Evolutionary conservation across 2,888 invertebrate genomes (phyloP).

Genomic region (Epistrophe grossulariae): DNA sequence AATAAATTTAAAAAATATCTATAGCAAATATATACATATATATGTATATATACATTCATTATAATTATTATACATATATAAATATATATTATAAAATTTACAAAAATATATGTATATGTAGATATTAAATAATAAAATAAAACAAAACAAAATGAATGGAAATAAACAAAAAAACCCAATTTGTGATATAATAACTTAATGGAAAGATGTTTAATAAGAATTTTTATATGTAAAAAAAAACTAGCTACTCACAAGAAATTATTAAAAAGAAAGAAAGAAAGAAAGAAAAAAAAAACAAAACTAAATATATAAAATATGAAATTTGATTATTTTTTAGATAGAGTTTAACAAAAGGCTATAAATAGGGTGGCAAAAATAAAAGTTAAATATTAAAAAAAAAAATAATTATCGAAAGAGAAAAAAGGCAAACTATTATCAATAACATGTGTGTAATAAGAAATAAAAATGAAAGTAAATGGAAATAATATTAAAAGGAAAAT

Average conservation of each 20-base stretch:
- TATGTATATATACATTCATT: constrained; percentile 37
- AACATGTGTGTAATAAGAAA: constrained; percentile 48
- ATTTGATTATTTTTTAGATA: constrained; percentile 75
- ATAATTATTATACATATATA: constrained; percentile 42
- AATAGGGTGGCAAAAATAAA: constrained; percentile 53
- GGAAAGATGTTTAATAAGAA: constrained; percentile 68
- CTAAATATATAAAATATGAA: constrained; percentile 45
- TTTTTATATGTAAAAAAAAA: constrained; percentile 70
- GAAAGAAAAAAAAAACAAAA: constrained; percentile 25
- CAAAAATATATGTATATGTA: constrained; percentile 48
- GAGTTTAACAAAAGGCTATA: constrained; percentile 74
- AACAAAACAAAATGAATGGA: constrained; percentile 27
- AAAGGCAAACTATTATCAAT: constrained; percentile 65
- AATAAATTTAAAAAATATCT: constrained; percentile 43
- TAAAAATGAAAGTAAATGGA: constrained; percentile 17
- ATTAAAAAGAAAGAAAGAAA: constrained; percentile 47
- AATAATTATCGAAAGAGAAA: constrained; percentile 18
- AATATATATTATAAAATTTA: constrained; percentile 56
- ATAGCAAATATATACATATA: constrained; percentile 26
- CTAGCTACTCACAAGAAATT: constrained; percentile 66
- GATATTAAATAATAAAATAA: constrained; percentile 48
- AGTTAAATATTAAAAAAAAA: constrained; percentile 11
- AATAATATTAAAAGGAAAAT: constrained; percentile 27
- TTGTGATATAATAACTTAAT: constrained; percentile 76
- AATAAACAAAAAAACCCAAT: constrained; percentile 69